Evolutionary conservation across 2,888 invertebrate species (phyloP).

Genomic region (Neuroscelio doddi): DNA sequence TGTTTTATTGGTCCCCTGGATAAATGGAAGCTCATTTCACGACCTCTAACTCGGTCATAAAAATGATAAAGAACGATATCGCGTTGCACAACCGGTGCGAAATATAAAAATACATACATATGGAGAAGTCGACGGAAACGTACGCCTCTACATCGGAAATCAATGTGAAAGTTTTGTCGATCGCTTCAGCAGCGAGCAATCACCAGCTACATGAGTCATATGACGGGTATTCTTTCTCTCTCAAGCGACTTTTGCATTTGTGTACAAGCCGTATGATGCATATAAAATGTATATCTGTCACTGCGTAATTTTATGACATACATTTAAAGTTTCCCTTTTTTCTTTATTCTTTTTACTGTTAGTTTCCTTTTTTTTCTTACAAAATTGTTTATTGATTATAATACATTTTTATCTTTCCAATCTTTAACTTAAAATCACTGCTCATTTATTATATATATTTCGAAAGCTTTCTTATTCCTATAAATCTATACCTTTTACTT

Average conservation of each 20-base stretch:
- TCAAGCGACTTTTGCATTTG: slow-evolving; percentile 5
- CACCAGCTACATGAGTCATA: slow-evolving; percentile 10
- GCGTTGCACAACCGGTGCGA: slow-evolving; percentile 56
- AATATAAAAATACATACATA: slow-evolving; percentile 62
- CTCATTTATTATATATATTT: too few species aligned
- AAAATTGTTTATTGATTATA: too few species aligned
- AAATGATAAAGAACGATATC: slow-evolving; percentile 70
- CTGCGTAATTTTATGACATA: too few species aligned
- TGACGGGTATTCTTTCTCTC: slow-evolving; percentile 5
- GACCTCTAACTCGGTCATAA: slow-evolving; percentile 65
- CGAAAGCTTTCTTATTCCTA: too few species aligned
- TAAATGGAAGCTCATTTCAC: slow-evolving; percentile 66
- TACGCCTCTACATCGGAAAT: slow-evolving; percentile 46
- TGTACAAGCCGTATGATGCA: not conserved
- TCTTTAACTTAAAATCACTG: too few species aligned
- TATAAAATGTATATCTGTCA: too few species aligned
- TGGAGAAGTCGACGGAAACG: slow-evolving; percentile 50
- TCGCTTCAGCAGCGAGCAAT: slow-evolving; percentile 32
- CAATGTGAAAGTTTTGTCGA: slow-evolving; percentile 42
- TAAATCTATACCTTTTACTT: too few species aligned
- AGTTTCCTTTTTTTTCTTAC: too few species aligned
- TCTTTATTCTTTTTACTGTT: too few species aligned
- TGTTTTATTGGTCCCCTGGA: slow-evolving; percentile 64
- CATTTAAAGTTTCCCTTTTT: too few species aligned
- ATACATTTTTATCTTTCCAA: too few species aligned